phyloP scores from a whole-genome alignment of 1,140 invertebrate species.

The Zaprionus ornatus region DNA sequence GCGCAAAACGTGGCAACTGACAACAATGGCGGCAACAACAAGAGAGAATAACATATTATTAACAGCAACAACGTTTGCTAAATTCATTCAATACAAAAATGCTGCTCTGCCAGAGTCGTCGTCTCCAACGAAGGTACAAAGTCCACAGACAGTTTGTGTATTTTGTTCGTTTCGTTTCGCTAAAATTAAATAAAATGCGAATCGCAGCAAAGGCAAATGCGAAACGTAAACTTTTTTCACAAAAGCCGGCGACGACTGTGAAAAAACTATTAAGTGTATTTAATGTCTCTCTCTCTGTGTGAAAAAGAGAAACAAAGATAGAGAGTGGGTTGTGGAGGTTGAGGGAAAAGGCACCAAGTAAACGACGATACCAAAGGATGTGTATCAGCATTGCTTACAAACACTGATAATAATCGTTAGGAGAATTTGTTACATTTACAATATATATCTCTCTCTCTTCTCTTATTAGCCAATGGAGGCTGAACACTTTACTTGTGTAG shows the following conservation, averaged over 20 bases:
- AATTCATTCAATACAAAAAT: constrained; percentile 66
- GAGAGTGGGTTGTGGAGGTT: not conserved
- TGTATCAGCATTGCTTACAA: not conserved
- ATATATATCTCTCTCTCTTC: no score
- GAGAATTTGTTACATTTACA: no score
- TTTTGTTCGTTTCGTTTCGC: constrained; percentile 62
- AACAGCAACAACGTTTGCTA: constrained; percentile 32
- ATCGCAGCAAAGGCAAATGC: constrained; percentile 49
- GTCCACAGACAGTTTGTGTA: constrained; percentile 65
- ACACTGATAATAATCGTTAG: no score
- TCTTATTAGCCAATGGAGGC: no score
- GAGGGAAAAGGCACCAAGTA: not conserved
- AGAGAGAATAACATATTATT: not conserved
- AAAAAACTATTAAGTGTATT: constrained; percentile 14
- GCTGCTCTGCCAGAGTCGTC: constrained; percentile 7
- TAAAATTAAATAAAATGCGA: constrained; percentile 78
- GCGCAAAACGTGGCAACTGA: constrained; percentile 71
- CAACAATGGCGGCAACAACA: constrained; percentile 42
- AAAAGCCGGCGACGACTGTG: constrained; percentile 40
- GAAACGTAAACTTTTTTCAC: constrained; percentile 63
- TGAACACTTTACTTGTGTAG: no score
- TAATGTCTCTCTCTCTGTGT: not conserved
- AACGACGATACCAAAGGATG: constrained; percentile 39
- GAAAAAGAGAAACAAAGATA: constrained; percentile 6
- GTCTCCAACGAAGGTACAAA: constrained; percentile 58